A percentile compares a stretch with the other conserved stretches of the same genome.
Evolutionary conservation across 2,888 invertebrate genomes (phyloP).

Genomic region (Leptopilina drosophilae): DNA sequence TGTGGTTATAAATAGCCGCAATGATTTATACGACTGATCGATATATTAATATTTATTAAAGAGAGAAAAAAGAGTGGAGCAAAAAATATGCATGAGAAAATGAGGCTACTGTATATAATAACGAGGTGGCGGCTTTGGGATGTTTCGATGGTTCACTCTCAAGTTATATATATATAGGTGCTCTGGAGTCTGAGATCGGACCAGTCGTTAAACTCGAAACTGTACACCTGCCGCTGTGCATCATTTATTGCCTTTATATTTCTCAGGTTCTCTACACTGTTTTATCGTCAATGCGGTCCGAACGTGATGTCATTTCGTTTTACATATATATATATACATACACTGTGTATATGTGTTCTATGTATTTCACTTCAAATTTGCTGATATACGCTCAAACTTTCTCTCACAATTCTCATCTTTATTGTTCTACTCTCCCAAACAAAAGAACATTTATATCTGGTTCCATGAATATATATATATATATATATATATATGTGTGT

Average conservation of each 20-base stretch:
- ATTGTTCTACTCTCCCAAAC: not conserved
- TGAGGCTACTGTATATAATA: constrained; percentile 22
- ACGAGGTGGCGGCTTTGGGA: constrained; percentile 7
- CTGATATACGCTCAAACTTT: not conserved
- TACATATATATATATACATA: not conserved
- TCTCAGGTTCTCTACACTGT: constrained; percentile 50
- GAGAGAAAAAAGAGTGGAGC: not conserved
- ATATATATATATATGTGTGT: no score
- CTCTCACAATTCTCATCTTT: constrained; percentile 7
- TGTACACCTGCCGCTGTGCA: constrained; percentile 69
- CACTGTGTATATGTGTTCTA: not conserved
- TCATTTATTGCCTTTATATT: constrained; percentile 68
- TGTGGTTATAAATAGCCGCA: constrained; percentile 5
- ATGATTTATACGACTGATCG: constrained; percentile 2
- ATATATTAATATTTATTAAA: constrained; percentile 18
- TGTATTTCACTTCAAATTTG: not conserved
- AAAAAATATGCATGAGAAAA: not conserved
- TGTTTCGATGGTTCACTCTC: constrained; percentile 44
- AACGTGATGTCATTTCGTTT: constrained; percentile 52
- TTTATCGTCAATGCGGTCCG: constrained; percentile 54
- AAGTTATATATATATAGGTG: constrained; percentile 57
- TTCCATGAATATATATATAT: no score
- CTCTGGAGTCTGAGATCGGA: constrained; percentile 67
- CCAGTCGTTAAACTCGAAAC: constrained; percentile 66
- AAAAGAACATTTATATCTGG: no score